phyloP scores from a whole-genome alignment of 2,113 vertebrate species.

The Coptodon bakossiorum region DNA sequence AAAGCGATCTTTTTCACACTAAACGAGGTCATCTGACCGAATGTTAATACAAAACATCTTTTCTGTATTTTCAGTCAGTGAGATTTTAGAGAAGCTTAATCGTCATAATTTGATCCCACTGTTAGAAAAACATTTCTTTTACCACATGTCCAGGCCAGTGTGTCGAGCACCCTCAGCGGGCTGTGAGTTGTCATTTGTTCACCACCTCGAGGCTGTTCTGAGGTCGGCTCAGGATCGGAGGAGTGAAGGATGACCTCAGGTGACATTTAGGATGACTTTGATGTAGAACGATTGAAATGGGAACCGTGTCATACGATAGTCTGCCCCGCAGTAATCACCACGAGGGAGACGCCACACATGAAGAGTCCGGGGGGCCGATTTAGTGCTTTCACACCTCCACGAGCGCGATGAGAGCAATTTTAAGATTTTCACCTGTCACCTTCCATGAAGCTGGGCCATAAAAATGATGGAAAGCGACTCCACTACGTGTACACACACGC shows the following conservation, averaged over 20 bases:
- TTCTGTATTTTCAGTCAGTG: not conserved
- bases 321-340: not conserved
- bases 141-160: not conserved
- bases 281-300: conserved; percentile 11
- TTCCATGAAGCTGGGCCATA: not conserved
- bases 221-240: not conserved
- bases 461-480: not conserved
- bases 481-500: accelerated
- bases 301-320: conserved; percentile 3
- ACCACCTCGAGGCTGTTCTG: not conserved
- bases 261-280: conserved; percentile 11
- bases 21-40: not conserved
- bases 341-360: not conserved
- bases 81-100: not conserved
- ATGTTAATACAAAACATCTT: not conserved
- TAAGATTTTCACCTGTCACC: not conserved
- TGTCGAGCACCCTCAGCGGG: not conserved
- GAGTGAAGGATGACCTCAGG: not conserved
- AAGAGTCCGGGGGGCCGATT: not conserved
- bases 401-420: not conserved
- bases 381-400: conserved; percentile 2
- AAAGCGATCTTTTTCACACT: not conserved
- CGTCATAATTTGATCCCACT: not conserved
- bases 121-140: not conserved
- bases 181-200: not conserved